Conservation (phyloP, 2,797 vertebrate genomes). For the Coccyzus lansbergi region DNA sequence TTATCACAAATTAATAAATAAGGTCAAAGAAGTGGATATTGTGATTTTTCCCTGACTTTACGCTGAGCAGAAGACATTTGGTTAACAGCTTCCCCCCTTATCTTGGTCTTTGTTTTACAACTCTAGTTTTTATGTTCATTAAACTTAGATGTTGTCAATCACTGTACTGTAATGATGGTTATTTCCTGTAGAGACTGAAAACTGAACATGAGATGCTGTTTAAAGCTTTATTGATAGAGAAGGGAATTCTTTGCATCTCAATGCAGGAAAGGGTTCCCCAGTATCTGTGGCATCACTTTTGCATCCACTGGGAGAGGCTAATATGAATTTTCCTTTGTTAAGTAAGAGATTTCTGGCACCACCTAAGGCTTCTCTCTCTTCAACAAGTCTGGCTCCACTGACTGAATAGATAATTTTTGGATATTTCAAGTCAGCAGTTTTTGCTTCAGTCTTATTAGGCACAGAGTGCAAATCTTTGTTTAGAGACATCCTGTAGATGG, state of each 20-base stretch:
- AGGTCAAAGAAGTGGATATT: not conserved
- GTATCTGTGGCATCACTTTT: not conserved
- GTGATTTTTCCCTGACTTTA: not conserved
- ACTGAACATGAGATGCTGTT: not conserved
- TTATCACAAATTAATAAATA: not conserved
- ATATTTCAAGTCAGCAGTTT: not conserved
- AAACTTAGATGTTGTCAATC: not conserved
- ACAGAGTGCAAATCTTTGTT: not conserved
- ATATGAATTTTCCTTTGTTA: conserved; percentile 58
- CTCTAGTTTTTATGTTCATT: not conserved
- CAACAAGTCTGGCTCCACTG: not conserved
- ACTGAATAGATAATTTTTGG: conserved; percentile 7
- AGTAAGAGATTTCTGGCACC: conserved; percentile 39
- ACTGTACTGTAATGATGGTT: not conserved
- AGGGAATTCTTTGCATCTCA: not conserved
- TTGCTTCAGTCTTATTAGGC: conserved; percentile 9
- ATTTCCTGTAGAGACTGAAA: conserved; percentile 19
- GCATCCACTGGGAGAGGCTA: conserved; percentile 30
- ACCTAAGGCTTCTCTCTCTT: not conserved
- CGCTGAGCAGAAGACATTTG: not conserved
- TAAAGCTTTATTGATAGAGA: not conserved
- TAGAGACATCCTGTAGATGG: not conserved
- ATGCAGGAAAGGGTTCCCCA: not conserved
- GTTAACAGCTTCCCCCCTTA: not conserved
- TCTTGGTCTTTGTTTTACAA: conserved; percentile 1